Evolutionary conservation across 2,888 invertebrate genomes (phyloP), one percentile per base, ranked within the genome.

Genomic region (Xylota segnis): DNA sequence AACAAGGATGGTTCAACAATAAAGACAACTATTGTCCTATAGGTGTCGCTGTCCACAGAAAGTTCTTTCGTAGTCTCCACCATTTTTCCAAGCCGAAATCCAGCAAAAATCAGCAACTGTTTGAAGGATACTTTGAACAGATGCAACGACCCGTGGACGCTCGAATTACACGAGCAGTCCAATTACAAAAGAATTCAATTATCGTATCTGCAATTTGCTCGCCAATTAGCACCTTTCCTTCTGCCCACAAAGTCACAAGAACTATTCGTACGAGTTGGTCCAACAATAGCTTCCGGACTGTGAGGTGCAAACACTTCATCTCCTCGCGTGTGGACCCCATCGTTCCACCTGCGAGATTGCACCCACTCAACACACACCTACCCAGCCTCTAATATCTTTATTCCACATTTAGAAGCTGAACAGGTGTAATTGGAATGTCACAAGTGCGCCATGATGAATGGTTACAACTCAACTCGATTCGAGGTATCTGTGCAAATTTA

Each of bases 361-460:
- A 54, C 74, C 81, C 74, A 82, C 75, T 50, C 68, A 34, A 47
- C 29, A 61, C 75, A 61, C 61, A 75, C 56, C 70, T 58, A 59
- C 47, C 58, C 2, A 18, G 37, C 23, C 54, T 40, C 14, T 50
- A 68, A 78, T 78, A 63, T 70, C 56, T 79, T 23, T 58, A 71
- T 81, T 79, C 63, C 52, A 75, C 56, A 61, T 81, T 74, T 70
- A 70, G 83, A 65, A 70, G 65, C 75, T 71, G 71, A 84, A 84
- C 84, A 79, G 79, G 75, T 84, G 81, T 81, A 84, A 84, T 84
- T 75, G 79, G 84, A 84, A 81, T 84, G 84, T 81, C 84, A 84
- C 84, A 84, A 84, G 75, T 81, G 71, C 70, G 34, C 84, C 75
- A 75, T 84, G 84, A 84, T 79, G 75, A 81, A 84, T 84, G 81